Evolutionary conservation across 2,113 vertebrate species (phyloP).

Genomic region (Formicarius rufipectus): DNA sequence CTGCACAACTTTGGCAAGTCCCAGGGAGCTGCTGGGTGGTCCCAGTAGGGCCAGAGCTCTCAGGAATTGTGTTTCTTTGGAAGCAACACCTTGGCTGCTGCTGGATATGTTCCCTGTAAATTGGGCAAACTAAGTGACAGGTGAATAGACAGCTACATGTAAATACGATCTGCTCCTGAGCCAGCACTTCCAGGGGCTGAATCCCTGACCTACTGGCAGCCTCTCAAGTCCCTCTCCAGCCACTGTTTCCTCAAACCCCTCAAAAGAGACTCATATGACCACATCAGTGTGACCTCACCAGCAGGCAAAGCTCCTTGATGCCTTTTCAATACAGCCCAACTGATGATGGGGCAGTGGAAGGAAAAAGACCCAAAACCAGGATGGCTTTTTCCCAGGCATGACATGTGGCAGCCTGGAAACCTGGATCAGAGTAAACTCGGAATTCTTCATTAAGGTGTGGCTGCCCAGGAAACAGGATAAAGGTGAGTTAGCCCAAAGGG

Average conservation of each 20-base stretch:
- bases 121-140: not conserved
- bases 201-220: not conserved
- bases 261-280: not conserved
- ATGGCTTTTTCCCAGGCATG: not conserved
- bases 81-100: no score
- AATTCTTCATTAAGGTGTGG: not conserved
- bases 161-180: not conserved
- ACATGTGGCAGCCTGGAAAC: not conserved
- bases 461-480: not conserved
- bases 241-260: not conserved
- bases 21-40: not conserved
- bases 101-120: not conserved
- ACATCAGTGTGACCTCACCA: not conserved
- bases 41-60: not conserved
- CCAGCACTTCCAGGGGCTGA: not conserved
- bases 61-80: not conserved
- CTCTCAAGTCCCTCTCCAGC: not conserved
- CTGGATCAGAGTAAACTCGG: not conserved
- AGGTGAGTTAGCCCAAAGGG: not conserved
- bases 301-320: accelerated
- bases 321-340: not conserved
- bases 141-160: not conserved
- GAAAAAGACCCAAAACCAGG: not conserved
- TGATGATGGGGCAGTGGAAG: not conserved
- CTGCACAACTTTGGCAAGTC: accelerated